phyloP scores from a whole-genome alignment of 2,113 vertebrate genomes.

The Osmerus mordax region DNA sequence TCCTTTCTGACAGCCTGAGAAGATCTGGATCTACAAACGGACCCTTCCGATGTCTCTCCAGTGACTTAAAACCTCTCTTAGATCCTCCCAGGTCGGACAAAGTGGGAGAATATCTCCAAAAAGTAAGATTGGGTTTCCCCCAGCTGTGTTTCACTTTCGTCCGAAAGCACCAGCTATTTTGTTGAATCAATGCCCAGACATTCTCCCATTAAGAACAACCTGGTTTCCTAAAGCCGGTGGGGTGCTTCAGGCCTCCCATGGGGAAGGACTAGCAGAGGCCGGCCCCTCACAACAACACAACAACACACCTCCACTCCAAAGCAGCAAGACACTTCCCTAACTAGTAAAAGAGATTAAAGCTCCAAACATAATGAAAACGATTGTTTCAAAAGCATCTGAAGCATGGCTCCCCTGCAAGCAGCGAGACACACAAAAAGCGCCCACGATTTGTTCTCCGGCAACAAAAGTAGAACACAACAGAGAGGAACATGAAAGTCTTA shows the following conservation, averaged over 20 bases:
- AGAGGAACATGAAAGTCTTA: constrained; percentile 51
- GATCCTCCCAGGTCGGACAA: constrained; percentile 48
- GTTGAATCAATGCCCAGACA: constrained; percentile 50
- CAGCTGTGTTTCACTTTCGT: constrained; percentile 50
- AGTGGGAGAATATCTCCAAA: constrained; percentile 30
- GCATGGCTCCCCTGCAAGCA: constrained; percentile 35
- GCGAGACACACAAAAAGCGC: neutral
- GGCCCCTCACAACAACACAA: constrained; percentile 52
- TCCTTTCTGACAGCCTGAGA: no score
- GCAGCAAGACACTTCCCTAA: constrained; percentile 58
- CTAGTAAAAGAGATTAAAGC: constrained; percentile 65
- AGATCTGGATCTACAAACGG: no score
- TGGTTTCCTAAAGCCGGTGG: constrained; percentile 54
- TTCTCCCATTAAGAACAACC: constrained; percentile 48
- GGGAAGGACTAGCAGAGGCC: constrained; percentile 36
- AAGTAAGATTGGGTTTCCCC: constrained; percentile 59
- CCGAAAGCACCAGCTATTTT: constrained; percentile 47
- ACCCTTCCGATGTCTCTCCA: constrained; percentile 1
- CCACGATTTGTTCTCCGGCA: constrained; percentile 41
- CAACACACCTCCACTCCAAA: constrained; percentile 42
- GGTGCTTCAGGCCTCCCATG: constrained; percentile 37
- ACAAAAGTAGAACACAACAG: constrained; percentile 54
- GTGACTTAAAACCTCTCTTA: constrained; percentile 34
- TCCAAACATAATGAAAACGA: constrained; percentile 48
- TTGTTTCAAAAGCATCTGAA: constrained; percentile 46